Evolutionary conservation across 2,888 invertebrate genomes (phyloP), one percentile per base, ranked within the genome.

Genomic region (Orchesella flavescens): DNA sequence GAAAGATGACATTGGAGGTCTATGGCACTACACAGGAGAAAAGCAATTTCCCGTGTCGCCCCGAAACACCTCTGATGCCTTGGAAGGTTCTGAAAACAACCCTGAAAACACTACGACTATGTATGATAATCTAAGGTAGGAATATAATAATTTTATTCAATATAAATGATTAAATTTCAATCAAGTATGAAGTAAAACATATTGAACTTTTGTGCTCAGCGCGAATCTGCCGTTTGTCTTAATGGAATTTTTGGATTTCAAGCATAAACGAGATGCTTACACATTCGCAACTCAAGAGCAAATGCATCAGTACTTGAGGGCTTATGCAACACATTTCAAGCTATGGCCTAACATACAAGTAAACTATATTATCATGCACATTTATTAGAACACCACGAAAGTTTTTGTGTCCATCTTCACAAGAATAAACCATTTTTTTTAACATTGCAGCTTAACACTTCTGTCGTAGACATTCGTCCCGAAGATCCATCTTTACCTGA

Each of bases 1-100:
- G 90, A 93, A 93, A 0, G 91, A 92, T 4, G 91, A 93, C 88
- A 91, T 97, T 53, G 97, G 97, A 12, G 97, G 97, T 34, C 96
- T 96, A 21, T 98, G 97, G 97, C 94, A 95, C 0, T 97, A 95
- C 89, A 94, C 94, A 0, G 94, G 95, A 86, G 91, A 93, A 84
- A 75, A 75, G 17, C 2, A 1, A 7, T 81, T 75, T 53, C 9
- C 61, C 7, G 75, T 75, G 10, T 81, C 75, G 0, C 43, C 59
- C 9, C 59, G 19, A 49, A 59, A 75, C n/a, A n/a, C n/a, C n/a
- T n/a, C n/a, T n/a, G n/a, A n/a, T n/a, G n/a, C n/a, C n/a, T n/a
- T n/a, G n/a, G n/a, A n/a, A 17, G n/a, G 13, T 1, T 12, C n/a
- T 0, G 61, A 44, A 1, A 24, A 46, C 19, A 68, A 73, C 46